Evolutionary conservation across 2,797 vertebrate species (phyloP).

Genomic region (Paramormyrops hopkinsi): DNA sequence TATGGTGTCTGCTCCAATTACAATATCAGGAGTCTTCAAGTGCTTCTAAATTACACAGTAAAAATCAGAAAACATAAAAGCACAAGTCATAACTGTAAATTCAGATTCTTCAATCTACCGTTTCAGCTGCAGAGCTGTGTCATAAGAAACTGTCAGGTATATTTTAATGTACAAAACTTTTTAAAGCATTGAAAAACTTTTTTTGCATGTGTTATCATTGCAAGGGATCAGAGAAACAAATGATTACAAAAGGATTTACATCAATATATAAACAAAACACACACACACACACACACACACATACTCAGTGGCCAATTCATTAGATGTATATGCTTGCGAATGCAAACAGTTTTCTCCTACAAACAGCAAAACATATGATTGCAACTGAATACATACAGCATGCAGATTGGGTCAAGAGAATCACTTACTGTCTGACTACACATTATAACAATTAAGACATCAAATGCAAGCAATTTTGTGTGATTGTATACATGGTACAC

Average conservation of each 20-base stretch:
- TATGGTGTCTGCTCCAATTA: slow-evolving; percentile 92
- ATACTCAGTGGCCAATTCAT: background rate
- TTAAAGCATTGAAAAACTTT: background rate
- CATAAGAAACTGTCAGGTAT: background rate
- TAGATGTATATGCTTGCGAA: background rate
- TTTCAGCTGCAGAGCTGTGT: background rate
- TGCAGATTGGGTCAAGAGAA: background rate
- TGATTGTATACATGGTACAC: background rate
- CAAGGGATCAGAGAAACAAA: background rate
- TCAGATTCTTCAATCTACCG: background rate
- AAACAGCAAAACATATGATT: background rate
- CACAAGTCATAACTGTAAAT: background rate
- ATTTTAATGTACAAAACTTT: background rate
- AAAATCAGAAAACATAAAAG: background rate
- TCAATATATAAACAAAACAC: background rate
- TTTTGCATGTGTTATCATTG: background rate
- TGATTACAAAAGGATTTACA: background rate
- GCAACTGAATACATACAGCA: background rate
- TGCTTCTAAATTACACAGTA: slow-evolving; percentile 68
- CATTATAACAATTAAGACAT: background rate
- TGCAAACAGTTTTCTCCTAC: background rate
- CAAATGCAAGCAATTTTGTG: background rate
- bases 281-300: background rate
- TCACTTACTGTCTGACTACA: background rate
- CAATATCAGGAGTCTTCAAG: slow-evolving; percentile 80